Evolutionary conservation across 2,797 vertebrate genomes (phyloP), one percentile per base, ranked within the genome.

Genomic region (Macropodus opercularis): DNA sequence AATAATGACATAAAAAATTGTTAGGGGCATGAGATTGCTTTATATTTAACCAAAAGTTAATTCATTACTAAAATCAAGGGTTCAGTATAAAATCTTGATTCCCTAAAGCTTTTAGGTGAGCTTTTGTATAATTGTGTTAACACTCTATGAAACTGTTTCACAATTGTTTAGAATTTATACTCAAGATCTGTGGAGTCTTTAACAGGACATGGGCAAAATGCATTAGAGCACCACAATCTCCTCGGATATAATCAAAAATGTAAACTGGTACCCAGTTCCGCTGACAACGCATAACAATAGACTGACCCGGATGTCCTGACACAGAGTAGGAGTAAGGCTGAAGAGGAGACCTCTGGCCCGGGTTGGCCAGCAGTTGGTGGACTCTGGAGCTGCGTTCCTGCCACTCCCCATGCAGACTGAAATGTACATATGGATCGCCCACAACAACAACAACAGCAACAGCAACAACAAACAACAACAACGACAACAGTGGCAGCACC

Each of bases 351-450:
- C 18, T 6, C 19, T 35, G 22, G 41, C 46, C 18, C 36, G n/a
- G 53, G 9, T 35, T 4, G 63, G 34, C 57, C 42, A 26, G 50
- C 10, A 40, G 49, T 13, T 21, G 27, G 8, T 27, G 63, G 58
- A 59, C 44, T 87, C 73, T 85, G 83, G 81, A 78, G 67, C 64
- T 39, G 72, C 69, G 83, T 63, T 81, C 69, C 17, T 24, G 6
- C 67, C 74, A 29, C 53, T 52, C 75, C 70, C 68, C 79, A 80
- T 71, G 60, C 80, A 64, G 69, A 62, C 62, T 77, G 55, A 87
- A 79, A 77, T 64, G 73, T 58, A 72, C 83, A 63, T 53, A 69
- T 67, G 72, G 79, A 89, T 86, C 81, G 81, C 81, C 68, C 69
- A 69, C 71, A 77, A 83, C 31, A 32, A 29, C 27, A 4, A 29